These are phyloP conservation scores for Cettia cetti DNA, from an alignment of 2,113 vertebrate genomes.

Conservation along the genomic window DNA sequence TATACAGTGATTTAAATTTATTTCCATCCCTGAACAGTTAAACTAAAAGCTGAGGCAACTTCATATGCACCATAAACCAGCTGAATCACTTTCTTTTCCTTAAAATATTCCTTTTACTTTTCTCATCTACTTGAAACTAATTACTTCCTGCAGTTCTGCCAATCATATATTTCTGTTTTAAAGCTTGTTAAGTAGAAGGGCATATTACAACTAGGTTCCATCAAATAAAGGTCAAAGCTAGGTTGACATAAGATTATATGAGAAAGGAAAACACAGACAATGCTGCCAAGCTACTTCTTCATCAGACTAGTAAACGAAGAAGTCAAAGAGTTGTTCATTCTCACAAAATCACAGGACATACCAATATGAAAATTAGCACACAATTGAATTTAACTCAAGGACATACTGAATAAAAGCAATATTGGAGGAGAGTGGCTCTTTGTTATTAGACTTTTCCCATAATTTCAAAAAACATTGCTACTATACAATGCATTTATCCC, in stretches of 20 bases:
- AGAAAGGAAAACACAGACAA: not conserved
- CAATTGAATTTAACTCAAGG: not conserved
- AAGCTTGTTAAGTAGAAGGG: constrained; percentile 8
- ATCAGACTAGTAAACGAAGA: not conserved
- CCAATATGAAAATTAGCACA: not conserved
- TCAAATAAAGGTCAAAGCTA: constrained; percentile 35
- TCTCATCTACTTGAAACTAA: constrained; percentile 1
- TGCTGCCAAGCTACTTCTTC: not conserved
- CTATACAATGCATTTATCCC: not conserved
- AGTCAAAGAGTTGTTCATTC: not conserved
- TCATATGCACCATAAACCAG: constrained; percentile 8
- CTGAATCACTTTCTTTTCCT: constrained; percentile 18
- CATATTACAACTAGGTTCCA: not conserved
- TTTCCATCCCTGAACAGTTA: not conserved
- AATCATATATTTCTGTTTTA: constrained; percentile 42
- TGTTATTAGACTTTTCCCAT: not conserved
- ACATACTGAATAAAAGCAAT: not conserved
- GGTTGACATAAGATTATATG: not conserved
- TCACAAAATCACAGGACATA: not conserved
- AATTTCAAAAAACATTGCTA: not conserved
- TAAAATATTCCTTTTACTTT: constrained; percentile 8
- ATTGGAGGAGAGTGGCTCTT: not conserved
- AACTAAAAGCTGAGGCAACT: not conserved
- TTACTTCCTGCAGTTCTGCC: constrained; percentile 39
- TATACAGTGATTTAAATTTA: not conserved